phyloP scores from a whole-genome alignment of 37 sponge, comb jelly and placozoan genomes.

The Cliona cf. orientalis region DNA sequence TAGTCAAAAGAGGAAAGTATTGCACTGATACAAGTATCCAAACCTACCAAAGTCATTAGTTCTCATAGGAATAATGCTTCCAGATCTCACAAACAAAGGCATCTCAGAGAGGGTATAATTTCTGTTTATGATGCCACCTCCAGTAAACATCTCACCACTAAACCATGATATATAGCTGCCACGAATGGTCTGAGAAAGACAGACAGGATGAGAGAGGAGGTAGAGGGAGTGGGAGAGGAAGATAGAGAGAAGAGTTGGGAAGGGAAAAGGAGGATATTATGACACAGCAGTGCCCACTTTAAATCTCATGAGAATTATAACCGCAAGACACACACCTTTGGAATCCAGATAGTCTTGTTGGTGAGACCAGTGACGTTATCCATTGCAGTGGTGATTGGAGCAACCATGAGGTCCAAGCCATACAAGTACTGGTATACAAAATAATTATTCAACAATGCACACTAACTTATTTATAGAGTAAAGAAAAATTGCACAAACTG shows the following conservation, averaged over 20 bases:
- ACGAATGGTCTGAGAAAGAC: no score
- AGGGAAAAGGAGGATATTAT: no score
- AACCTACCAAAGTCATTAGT: constrained; percentile 41
- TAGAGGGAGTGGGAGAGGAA: not conserved
- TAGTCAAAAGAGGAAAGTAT: not conserved
- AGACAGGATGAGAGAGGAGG: not conserved
- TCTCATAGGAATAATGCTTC: constrained; percentile 63
- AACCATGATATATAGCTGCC: constrained; percentile 58
- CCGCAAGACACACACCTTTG: constrained; percentile 45
- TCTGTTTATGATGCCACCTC: constrained; percentile 12
- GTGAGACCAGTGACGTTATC: constrained; percentile 33
- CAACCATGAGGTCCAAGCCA: constrained; percentile 51
- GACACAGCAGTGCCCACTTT: no score
- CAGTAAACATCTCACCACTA: constrained; percentile 44
- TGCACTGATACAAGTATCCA: not conserved
- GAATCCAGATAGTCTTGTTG: constrained; percentile 60
- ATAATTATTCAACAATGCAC: no score
- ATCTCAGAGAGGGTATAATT: constrained; percentile 65
- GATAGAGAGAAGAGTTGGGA: not conserved
- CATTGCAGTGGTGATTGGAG: constrained; percentile 47
- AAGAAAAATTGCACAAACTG: not conserved
- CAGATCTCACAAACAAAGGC: constrained; percentile 63
- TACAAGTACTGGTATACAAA: constrained; percentile 75
- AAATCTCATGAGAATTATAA: no score
- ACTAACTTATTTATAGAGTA: no score